Conservation (phyloP, 2,797 vertebrate genomes). For the Nyctibius grandis region DNA sequence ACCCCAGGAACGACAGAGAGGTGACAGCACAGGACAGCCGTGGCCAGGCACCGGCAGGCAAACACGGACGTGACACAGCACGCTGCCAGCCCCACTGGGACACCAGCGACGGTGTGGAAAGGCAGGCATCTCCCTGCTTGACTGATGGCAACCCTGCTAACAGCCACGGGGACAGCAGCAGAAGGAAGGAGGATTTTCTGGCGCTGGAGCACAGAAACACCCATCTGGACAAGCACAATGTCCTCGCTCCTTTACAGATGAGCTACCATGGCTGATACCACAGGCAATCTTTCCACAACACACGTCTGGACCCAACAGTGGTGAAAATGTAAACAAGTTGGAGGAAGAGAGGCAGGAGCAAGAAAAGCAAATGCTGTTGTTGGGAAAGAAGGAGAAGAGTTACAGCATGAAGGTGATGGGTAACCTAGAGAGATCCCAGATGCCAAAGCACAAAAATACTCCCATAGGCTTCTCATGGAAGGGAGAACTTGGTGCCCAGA, state of each 20-base stretch:
- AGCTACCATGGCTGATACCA: rapidly evolving
- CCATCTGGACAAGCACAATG: background rate
- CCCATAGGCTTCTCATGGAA: background rate
- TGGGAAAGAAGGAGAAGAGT: background rate
- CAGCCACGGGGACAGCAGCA: background rate
- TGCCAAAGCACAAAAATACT: background rate
- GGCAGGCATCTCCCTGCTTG: background rate
- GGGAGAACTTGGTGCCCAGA: background rate
- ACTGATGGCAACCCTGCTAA: background rate
- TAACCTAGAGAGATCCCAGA: background rate
- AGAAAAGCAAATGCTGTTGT: background rate
- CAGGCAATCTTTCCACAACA: background rate
- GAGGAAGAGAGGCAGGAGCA: background rate
- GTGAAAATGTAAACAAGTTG: background rate
- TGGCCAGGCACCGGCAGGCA: background rate
- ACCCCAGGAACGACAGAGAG: background rate
- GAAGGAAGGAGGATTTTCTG: background rate
- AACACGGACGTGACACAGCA: background rate
- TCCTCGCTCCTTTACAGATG: background rate
- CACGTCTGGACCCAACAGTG: background rate
- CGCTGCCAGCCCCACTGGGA: background rate
- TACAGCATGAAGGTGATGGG: background rate
- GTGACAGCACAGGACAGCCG: background rate
- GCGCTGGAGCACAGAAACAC: background rate
- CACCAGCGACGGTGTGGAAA: background rate